Evolutionary conservation across 1,140 invertebrate species (phyloP).

Genomic region (Bombus impatiens): DNA sequence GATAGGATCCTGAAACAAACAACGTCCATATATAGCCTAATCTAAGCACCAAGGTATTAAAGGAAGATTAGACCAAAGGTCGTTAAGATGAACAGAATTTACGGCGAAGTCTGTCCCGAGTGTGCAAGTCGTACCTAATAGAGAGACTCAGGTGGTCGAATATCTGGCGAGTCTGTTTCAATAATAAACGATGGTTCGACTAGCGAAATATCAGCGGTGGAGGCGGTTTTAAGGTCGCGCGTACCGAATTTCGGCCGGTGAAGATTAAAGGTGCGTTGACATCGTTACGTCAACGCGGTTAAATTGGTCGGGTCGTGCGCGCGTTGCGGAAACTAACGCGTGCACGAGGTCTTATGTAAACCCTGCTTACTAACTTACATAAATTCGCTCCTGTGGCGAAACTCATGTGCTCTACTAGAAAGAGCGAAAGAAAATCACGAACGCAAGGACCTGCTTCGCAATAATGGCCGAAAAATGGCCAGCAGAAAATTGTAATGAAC

Average conservation of each 20-base stretch:
- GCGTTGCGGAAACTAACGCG: constrained; percentile 35
- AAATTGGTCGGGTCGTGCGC: constrained; percentile 33
- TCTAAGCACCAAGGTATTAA: neutral
- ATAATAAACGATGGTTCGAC: constrained; percentile 8
- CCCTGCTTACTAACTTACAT: constrained; percentile 13
- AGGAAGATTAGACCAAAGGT: neutral
- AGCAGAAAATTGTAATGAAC: no score
- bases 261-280: constrained; percentile 41
- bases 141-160: neutral
- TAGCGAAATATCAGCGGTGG: neutral
- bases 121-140: neutral
- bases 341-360: constrained; percentile 46
- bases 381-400: constrained; percentile 28
- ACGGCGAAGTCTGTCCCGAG: neutral
- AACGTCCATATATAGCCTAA: neutral
- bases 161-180: neutral
- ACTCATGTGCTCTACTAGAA: neutral
- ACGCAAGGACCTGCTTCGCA: neutral
- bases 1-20: neutral
- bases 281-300: constrained; percentile 36
- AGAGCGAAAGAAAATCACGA: neutral
- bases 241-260: constrained; percentile 27
- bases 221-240: constrained; percentile 27
- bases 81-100: neutral
- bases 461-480: no score